phyloP scores from a whole-genome alignment of 2,888 invertebrate genomes.

The Luperina nickerlii region DNA sequence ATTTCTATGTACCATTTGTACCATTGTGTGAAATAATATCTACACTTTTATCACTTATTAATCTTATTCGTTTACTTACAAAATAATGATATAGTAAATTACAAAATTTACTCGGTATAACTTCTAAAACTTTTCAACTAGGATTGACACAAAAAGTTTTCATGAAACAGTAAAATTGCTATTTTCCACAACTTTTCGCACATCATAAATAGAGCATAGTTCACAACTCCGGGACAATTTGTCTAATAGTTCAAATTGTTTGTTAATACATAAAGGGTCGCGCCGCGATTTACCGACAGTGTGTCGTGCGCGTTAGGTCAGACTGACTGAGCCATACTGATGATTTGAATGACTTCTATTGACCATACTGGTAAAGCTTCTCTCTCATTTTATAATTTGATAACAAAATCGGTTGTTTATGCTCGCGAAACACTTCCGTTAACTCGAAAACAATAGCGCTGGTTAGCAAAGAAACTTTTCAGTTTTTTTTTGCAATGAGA shows the following conservation, averaged over 20 bases:
- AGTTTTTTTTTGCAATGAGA: neutral
- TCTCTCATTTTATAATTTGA: conserved; percentile 21
- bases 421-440: conserved; percentile 3
- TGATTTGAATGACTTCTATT: conserved; percentile 39
- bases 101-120: neutral
- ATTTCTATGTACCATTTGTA: neutral
- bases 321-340: conserved; percentile 54
- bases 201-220: conserved; percentile 9
- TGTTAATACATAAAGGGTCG: neutral
- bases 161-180: conserved; percentile 9
- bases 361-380: conserved; percentile 26
- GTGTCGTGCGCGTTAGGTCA: conserved; percentile 37
- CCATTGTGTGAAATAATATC: conserved; percentile 9
- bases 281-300: conserved; percentile 28
- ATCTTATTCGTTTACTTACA: neutral
- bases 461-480: neutral
- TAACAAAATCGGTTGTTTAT: neutral
- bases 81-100: neutral
- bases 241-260: neutral
- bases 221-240: neutral
- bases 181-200: conserved; percentile 20
- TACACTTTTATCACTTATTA: conserved; percentile 15
- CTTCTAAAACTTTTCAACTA: neutral
- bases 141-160: conserved; percentile 6
- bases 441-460: neutral